These are phyloP conservation scores for Xylocampa areola DNA, from an alignment of 2,888 invertebrate genomes.

Conservation along the genomic window DNA sequence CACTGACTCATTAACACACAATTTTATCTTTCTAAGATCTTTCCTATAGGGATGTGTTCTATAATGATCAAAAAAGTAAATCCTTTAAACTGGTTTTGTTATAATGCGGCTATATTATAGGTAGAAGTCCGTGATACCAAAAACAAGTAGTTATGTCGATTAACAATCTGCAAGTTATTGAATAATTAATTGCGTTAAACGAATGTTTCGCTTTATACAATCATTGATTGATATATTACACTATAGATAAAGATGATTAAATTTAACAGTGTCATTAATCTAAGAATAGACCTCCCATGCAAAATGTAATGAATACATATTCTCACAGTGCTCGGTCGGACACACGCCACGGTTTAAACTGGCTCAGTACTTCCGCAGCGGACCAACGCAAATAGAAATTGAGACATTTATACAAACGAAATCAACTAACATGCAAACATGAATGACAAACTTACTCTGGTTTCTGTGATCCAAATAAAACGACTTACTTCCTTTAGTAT, in stretches of 20 bases:
- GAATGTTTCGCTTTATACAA: constrained; percentile 60
- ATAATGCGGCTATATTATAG: constrained; percentile 28
- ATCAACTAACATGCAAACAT: constrained; percentile 50
- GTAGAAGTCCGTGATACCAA: constrained; percentile 34
- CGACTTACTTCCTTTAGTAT: constrained; percentile 56
- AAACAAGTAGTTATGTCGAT: constrained; percentile 41
- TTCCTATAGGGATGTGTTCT: constrained; percentile 21
- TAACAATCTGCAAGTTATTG: constrained; percentile 46
- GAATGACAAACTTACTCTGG: constrained; percentile 58
- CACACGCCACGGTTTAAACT: constrained; percentile 59
- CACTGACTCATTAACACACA: constrained; percentile 74
- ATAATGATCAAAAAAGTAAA: constrained; percentile 35
- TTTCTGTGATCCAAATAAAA: constrained; percentile 65
- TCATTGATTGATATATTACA: constrained; percentile 63
- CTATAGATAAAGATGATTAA: constrained; percentile 67
- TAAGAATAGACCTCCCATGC: constrained; percentile 71
- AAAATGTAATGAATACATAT: constrained; percentile 68
- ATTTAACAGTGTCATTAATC: constrained; percentile 62
- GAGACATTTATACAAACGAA: constrained; percentile 60
- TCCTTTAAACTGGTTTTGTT: constrained; percentile 47
- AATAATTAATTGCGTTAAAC: constrained; percentile 57
- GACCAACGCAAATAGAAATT: constrained; percentile 56
- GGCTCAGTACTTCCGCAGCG: constrained; percentile 70
- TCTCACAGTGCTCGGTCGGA: constrained; percentile 68
- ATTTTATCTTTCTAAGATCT: constrained; percentile 42